Base-by-base conservation (phyloP, 2,888 invertebrate genomes). In the Torymus auratus region DNA sequence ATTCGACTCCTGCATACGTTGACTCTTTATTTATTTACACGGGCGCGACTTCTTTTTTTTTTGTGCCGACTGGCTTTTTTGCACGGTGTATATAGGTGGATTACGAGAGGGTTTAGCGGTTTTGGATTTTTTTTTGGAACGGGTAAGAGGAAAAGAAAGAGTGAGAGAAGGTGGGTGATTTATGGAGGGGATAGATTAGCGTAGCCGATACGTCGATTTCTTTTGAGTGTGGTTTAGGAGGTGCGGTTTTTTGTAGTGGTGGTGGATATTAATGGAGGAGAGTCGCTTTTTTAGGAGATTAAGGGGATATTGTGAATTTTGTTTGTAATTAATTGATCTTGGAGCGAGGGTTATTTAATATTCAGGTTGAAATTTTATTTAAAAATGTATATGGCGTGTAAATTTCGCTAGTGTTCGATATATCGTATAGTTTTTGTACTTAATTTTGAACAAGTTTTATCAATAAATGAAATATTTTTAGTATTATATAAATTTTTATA, bases 1-100 rank as follows among this genome's bases (percentile, higher is more conserved):
- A 79, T 76, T 70, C 53, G 60, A 55, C n/a, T n/a, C 23, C 1
- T 58, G 67, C 20, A 12, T 67, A 17, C 53, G 53, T 68, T 60
- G 65, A 78, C 60, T 28, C 1, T 77, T 74, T 72, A 61, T 78
- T 70, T 75, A 79, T 73, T 79, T 60, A 69, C 50, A 14, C 20
- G n/a, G n/a, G 23, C 15, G n/a, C 50, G 50, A 75, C 60, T 67
- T 60, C 52, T 75, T 23, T 55, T 70, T 62, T 61, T 17, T 65
- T 62, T 1, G 13, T 65, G 0, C 52, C n/a, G n/a, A 20, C 53
- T 50, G 20, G 5, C 56, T 52, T 17, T 60, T 72, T 56, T 52
- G 41, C 2, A 14, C 7, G 62, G 61, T 56, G n/a, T n/a, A n/a
- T n/a, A 70, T 58, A 64, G 7, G 55, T 12, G 1, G 58, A 55